Conservation (phyloP, 2,797 vertebrate genomes). For the Rhinella marina region DNA sequence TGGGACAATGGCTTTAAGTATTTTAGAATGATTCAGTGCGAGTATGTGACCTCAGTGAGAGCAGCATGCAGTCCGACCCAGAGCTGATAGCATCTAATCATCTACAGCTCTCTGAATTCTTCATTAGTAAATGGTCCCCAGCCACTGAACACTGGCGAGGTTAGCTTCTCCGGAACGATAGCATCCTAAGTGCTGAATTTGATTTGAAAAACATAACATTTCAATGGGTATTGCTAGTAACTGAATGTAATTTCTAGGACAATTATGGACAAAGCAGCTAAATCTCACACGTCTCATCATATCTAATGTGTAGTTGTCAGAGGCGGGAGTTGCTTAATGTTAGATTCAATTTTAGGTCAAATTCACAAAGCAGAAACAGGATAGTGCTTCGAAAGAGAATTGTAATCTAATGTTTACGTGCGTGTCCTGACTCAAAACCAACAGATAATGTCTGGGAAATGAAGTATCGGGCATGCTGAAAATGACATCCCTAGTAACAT, state of each 20-base stretch:
- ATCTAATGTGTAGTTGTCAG: not conserved
- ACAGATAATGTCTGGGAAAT: too few species aligned
- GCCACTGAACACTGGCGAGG: not conserved
- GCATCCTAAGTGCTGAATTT: not conserved
- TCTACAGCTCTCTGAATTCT: slow-evolving; percentile 25
- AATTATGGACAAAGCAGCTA: not conserved
- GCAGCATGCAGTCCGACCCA: slow-evolving; percentile 35
- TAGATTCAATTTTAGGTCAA: not conserved
- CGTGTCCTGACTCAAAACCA: too few species aligned
- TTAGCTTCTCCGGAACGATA: not conserved
- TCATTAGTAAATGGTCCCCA: slow-evolving; percentile 19
- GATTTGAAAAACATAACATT: not conserved
- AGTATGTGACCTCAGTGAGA: not conserved
- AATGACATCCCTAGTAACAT: too few species aligned
- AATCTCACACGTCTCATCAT: not conserved
- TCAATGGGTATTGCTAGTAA: too few species aligned
- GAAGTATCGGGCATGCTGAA: too few species aligned
- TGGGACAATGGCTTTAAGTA: too few species aligned
- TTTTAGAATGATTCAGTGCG: slow-evolving; percentile 22
- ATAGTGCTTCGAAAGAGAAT: not conserved
- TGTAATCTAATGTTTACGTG: too few species aligned
- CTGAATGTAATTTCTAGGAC: not conserved
- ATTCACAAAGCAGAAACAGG: not conserved
- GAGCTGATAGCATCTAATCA: slow-evolving; percentile 36
- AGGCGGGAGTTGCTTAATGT: not conserved